These are phyloP conservation scores for Hyperoodon ampullatus DNA, from an alignment of 2,113 vertebrate genomes.

Conservation along the genomic window DNA sequence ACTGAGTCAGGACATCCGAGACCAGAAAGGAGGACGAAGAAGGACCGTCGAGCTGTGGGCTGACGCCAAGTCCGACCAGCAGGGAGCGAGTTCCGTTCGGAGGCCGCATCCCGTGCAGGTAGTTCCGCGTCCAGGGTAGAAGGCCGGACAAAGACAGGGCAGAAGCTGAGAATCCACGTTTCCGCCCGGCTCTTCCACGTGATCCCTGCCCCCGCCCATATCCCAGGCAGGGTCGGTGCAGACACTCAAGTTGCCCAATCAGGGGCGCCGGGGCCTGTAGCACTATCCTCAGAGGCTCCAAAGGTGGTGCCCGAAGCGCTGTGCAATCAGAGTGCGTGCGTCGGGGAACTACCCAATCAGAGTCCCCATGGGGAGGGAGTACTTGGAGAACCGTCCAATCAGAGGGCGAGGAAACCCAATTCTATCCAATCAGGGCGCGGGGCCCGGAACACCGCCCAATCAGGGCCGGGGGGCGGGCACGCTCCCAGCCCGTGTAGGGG, in stretches of 20 bases:
- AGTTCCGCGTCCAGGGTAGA: too few species aligned
- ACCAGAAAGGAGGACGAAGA: not conserved
- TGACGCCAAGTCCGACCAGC: not conserved
- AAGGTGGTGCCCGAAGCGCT: not conserved
- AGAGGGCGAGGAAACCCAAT: too few species aligned
- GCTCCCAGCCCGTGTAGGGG: too few species aligned
- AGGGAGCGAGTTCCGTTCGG: accelerated
- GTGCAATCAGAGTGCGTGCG: not conserved
- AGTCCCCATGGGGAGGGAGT: too few species aligned
- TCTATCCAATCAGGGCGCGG: not conserved
- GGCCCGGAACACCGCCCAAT: accelerated
- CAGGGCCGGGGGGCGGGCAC: not conserved
- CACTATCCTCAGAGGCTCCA: not conserved
- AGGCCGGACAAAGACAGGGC: accelerated
- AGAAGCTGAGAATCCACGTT: accelerated
- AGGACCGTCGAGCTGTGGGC: too few species aligned
- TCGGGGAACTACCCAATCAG: not conserved
- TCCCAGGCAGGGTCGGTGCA: not conserved
- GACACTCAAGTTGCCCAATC: not conserved
- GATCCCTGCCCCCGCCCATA: not conserved
- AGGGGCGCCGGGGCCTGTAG: not conserved
- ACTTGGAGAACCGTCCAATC: not conserved
- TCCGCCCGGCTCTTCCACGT: too few species aligned
- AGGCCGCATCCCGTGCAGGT: accelerated
- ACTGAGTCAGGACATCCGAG: not conserved